Evolutionary conservation across 2,888 invertebrate genomes (phyloP).

Genomic region (Vanessa cardui): DNA sequence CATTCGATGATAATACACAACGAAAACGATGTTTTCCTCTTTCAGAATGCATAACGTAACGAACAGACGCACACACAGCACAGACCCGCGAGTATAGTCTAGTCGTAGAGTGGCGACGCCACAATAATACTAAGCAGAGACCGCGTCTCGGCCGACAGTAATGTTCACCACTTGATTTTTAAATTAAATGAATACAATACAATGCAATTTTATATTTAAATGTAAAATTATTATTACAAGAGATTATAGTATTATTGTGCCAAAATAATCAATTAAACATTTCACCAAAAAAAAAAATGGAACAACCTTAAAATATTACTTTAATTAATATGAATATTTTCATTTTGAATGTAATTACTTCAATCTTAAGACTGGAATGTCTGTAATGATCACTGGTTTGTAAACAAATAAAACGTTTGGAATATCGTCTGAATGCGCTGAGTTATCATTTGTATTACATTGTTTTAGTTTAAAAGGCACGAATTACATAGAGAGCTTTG

Average conservation of each 20-base stretch:
- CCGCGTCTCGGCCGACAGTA: constrained; percentile 26
- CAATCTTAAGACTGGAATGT: constrained; percentile 19
- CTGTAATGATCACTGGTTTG: constrained; percentile 19
- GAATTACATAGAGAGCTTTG: constrained; percentile 21
- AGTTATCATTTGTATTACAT: constrained; percentile 2
- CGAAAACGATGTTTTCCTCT: background rate
- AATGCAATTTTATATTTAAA: constrained; percentile 11
- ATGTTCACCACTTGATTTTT: constrained; percentile 31
- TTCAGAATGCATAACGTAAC: background rate
- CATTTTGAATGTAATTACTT: constrained; percentile 15
- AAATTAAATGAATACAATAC: constrained; percentile 15
- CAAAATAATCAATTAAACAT: background rate
- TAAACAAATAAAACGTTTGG: background rate
- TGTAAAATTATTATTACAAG: constrained; percentile 5
- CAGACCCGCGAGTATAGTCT: constrained; percentile 33
- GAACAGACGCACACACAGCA: constrained; percentile 31
- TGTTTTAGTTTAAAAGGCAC: constrained; percentile 15
- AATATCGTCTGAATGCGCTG: constrained; percentile 2
- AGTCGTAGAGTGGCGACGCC: constrained; percentile 32
- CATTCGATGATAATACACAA: background rate
- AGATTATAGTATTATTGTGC: background rate
- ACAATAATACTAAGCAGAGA: constrained; percentile 39
- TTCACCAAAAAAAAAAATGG: background rate
- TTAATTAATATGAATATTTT: constrained; percentile 6
- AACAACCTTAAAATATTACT: background rate